Evolutionary conservation across 2,888 invertebrate genomes (phyloP).

Genomic region (Leptinotarsa rubiginosa): DNA sequence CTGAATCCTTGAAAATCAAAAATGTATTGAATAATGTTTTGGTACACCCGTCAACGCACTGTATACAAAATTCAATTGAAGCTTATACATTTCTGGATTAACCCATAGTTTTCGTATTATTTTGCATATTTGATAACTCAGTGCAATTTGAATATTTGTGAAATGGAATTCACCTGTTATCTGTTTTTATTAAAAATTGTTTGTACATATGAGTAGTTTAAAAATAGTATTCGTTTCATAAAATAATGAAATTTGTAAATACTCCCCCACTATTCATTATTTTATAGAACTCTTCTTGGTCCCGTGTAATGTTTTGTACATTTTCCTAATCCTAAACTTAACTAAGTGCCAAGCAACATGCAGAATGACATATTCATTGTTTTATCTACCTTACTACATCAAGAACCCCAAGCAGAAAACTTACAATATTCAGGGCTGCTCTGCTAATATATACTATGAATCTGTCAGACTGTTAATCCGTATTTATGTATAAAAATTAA

Average conservation of each 20-base stretch:
- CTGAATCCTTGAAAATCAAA: no score
- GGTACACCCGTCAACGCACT: no score
- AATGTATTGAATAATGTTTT: no score
- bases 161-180: conserved; percentile 11
- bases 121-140: conserved; percentile 3
- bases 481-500: conserved; percentile 22
- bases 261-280: conserved; percentile 27
- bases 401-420: neutral
- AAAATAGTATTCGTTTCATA: neutral
- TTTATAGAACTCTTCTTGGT: conserved; percentile 30
- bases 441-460: conserved; percentile 17
- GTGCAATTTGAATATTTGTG: conserved; percentile 23
- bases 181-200: conserved; percentile 1
- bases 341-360: conserved; percentile 46
- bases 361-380: conserved; percentile 29
- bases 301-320: conserved; percentile 38
- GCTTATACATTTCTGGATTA: no score
- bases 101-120: neutral
- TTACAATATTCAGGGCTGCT: neutral
- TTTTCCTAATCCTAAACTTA: conserved; percentile 35
- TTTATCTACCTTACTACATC: neutral
- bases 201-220: conserved; percentile 19
- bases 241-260: conserved; percentile 30
- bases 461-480: conserved; percentile 27
- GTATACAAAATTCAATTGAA: no score